Evolutionary conservation across 53 echinoderm and acorn worm genomes (phyloP), one percentile per base, ranked within the genome.

Genomic region (Astropecten irregularis): DNA sequence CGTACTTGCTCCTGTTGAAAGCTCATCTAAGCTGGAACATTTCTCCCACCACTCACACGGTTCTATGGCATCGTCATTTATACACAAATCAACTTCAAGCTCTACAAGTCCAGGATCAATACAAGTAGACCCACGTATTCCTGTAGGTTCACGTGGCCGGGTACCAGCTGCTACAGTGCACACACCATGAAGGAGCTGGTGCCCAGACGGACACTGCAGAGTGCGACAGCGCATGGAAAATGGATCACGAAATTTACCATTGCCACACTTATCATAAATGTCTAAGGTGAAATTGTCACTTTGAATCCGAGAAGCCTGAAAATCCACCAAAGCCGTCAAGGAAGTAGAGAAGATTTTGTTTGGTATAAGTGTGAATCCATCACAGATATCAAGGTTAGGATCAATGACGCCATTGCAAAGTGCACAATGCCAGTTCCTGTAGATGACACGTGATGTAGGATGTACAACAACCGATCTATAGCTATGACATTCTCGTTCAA

Each of bases 381-480:
- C 6, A 20, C 72, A 71, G 0, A 62, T 71, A 4, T 35, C 6
- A 9, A 34, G 26, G 14, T 19, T 47, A 0, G 62, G 62, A 16
- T 86, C 33, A 11, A 74, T 40, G 11, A 50, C 83, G 18, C 47
- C 52, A 30, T 91, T 83, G 40, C 91, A 91, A 4, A 83, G 84
- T 2, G 91, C 91, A 49, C 87, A 91, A 35, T 83, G 73, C 69
- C 83, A 87, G 62, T 91, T 91, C 40, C 87, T 83, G 77, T 91
- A 91, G 5, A 67, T 49, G 3, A 70, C 66, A 10, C 72, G n/a
- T 20, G 68, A 74, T 35, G 46, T n/a, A 26, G 53, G 61, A 16
- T 85, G 46, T 3, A 72, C 38, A 11, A 49, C 33, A 18, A 62
- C 42, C 21, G 32, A 31, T 46, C 60, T 61, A 9, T 72, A 23